Percentiles rank a stretch among this genome's conserved stretches.
Conservation (phyloP, 2,797 vertebrate genomes). For the Arvicola amphibius region DNA sequence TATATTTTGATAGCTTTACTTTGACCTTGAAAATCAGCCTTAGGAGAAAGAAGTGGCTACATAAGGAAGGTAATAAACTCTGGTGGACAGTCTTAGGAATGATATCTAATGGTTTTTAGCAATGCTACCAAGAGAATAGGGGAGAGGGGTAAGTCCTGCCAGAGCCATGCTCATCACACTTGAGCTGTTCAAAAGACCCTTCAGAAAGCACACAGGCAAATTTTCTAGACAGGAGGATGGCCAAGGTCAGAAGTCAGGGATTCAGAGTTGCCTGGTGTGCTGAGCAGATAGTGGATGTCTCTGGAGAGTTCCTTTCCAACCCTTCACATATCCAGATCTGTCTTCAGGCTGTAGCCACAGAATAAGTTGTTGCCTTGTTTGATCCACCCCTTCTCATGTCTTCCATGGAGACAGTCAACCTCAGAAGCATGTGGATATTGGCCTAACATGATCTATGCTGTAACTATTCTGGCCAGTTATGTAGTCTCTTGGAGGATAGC, state of each 20-base stretch:
- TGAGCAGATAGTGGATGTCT: neutral
- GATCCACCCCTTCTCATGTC: too few species aligned
- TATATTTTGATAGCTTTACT: too few species aligned
- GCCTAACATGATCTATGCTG: neutral
- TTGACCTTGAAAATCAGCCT: too few species aligned
- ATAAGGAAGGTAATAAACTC: too few species aligned
- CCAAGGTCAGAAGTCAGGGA: neutral
- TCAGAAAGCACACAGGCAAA: neutral
- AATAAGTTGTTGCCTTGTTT: neutral
- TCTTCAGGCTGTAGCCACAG: neutral
- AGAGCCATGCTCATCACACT: too few species aligned
- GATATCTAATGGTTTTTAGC: too few species aligned
- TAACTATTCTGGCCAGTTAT: neutral
- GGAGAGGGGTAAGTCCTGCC: too few species aligned
- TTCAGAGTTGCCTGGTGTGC: neutral
- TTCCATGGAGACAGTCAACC: neutral
- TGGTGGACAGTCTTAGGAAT: too few species aligned
- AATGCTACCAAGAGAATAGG: too few species aligned
- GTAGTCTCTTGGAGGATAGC: neutral
- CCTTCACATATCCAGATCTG: neutral
- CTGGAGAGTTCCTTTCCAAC: neutral
- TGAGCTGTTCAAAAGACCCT: too few species aligned
- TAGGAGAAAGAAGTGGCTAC: too few species aligned
- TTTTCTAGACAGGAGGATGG: neutral
- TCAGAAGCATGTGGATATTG: neutral